phyloP scores from a whole-genome alignment of 2,113 vertebrate species.

The Cyanoramphus novaezelandiae region DNA sequence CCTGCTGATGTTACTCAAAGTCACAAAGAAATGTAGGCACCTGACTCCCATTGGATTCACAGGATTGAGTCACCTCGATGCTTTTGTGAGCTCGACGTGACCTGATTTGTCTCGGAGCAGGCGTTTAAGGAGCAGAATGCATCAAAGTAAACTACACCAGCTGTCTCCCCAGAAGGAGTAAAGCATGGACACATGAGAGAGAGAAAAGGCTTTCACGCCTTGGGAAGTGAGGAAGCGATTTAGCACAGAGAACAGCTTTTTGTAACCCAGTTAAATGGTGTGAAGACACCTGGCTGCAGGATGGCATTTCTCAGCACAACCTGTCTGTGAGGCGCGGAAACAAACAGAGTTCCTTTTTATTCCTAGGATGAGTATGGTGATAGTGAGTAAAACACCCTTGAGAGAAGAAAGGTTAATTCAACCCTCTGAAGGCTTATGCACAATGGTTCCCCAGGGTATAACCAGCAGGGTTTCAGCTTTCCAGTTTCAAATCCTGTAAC shows the following conservation, averaged over 20 bases:
- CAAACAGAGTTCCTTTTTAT: slow-evolving; percentile 26
- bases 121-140: slow-evolving; percentile 30
- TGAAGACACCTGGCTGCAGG: slow-evolving; percentile 73
- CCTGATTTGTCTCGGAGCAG: neutral
- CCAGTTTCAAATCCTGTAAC: neutral
- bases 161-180: slow-evolving; percentile 58
- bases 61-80: neutral
- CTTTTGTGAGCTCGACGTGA: neutral
- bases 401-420: slow-evolving; percentile 38
- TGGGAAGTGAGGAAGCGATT: slow-evolving; percentile 63
- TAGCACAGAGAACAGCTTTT: slow-evolving; percentile 64
- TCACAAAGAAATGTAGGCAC: neutral
- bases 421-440: neutral
- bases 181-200: neutral
- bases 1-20: neutral
- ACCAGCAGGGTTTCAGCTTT: neutral
- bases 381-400: neutral
- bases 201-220: slow-evolving; percentile 44
- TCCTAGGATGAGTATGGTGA: neutral
- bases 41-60: neutral
- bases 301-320: slow-evolving; percentile 55
- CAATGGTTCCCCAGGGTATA: neutral
- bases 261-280: slow-evolving; percentile 70
- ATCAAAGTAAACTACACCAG: slow-evolving; percentile 2
- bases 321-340: slow-evolving; percentile 1